Conservation (phyloP, 2,113 vertebrate genomes). For the Ceyx cyanopectus region DNA sequence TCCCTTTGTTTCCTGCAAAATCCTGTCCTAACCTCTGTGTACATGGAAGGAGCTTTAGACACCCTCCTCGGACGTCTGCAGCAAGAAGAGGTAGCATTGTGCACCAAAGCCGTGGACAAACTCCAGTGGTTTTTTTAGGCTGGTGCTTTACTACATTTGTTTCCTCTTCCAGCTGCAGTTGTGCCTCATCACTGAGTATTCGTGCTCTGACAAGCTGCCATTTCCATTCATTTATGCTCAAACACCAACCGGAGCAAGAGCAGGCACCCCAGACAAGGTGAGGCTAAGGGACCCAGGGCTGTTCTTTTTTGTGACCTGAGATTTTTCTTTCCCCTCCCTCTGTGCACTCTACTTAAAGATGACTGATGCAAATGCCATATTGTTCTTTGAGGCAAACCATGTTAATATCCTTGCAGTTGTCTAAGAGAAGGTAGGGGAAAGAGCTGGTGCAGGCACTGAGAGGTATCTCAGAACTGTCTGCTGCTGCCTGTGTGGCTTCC, state of each 20-base stretch:
- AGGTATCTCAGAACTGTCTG: neutral
- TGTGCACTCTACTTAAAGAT: accelerated
- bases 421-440: neutral
- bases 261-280: neutral
- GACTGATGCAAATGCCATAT: neutral
- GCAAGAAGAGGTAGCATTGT: neutral
- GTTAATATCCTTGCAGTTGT: neutral
- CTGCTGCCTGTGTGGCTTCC: neutral
- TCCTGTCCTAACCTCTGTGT: neutral
- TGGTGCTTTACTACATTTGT: neutral
- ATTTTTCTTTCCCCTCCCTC: neutral
- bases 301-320: neutral
- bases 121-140: neutral
- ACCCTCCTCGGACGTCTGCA: neutral
- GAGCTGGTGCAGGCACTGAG: neutral
- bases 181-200: neutral
- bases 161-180: neutral
- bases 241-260: neutral
- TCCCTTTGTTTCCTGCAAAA: neutral
- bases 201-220: neutral
- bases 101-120: neutral
- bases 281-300: neutral
- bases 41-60: neutral
- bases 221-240: neutral
- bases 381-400: accelerated